Conservation (phyloP, 2,113 vertebrate genomes). For the Prolemur simus region DNA sequence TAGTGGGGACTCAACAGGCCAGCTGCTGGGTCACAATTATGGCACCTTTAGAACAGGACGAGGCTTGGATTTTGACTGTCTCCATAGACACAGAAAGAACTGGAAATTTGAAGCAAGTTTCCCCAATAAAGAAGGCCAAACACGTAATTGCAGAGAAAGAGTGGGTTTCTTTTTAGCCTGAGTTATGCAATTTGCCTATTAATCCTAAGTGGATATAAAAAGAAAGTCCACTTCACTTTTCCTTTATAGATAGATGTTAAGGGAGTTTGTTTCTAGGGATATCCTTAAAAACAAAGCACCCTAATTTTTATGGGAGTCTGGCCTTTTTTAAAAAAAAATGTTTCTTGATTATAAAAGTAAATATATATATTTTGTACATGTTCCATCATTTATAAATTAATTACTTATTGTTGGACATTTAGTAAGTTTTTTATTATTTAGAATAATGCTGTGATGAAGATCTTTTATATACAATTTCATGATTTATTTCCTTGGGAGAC, state of each 20-base stretch:
- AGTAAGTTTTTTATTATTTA: slow-evolving; percentile 29
- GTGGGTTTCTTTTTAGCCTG: not conserved
- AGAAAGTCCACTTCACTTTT: slow-evolving; percentile 1
- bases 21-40: not conserved
- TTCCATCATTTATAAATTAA: slow-evolving; percentile 8
- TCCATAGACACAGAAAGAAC: not conserved
- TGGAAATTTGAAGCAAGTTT: not conserved
- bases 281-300: slow-evolving; percentile 13
- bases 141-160: not conserved
- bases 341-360: slow-evolving; percentile 23
- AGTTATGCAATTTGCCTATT: not conserved
- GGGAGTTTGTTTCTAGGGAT: not conserved
- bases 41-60: not conserved
- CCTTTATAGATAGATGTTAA: not conserved
- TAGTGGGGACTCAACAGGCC: not conserved
- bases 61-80: not conserved
- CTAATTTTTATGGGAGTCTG: not conserved
- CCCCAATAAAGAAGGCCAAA: not conserved
- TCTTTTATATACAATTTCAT: not conserved
- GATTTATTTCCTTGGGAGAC: not conserved
- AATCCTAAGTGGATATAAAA: not conserved
- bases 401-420: not conserved
- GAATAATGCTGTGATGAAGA: not conserved
- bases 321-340: not conserved
- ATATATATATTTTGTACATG: not conserved